Evolutionary conservation across 1,140 invertebrate species (phyloP).

Genomic region (Eupeodes corollae): DNA sequence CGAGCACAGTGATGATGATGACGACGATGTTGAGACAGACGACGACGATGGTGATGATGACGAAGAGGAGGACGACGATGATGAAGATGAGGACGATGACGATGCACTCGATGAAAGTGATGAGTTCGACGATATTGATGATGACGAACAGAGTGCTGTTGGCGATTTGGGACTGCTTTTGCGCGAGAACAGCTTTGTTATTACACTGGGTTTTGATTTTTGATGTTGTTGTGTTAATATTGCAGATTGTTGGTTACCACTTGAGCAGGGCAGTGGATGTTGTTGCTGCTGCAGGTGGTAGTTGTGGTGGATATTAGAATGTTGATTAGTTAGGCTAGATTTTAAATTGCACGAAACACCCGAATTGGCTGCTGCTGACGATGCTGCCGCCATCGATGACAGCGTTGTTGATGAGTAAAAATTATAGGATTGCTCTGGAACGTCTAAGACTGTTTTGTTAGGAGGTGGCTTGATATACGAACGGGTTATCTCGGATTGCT

Average conservation of each 20-base stretch:
- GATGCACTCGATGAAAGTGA: slow-evolving; percentile 6
- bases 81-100: not conserved
- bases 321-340: not conserved
- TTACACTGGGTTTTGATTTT: slow-evolving; percentile 35
- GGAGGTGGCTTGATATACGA: slow-evolving; percentile 36
- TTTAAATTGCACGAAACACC: not conserved
- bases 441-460: slow-evolving; percentile 34
- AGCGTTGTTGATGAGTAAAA: slow-evolving; percentile 10
- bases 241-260: not conserved
- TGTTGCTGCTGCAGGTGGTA: slow-evolving; percentile 8
- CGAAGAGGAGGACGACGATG: slow-evolving; percentile 3
- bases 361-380: not conserved
- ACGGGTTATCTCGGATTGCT: slow-evolving; percentile 36
- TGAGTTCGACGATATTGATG: slow-evolving; percentile 9
- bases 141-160: slow-evolving; percentile 5
- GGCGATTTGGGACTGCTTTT: slow-evolving; percentile 36
- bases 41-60: slow-evolving; percentile 17
- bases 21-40: slow-evolving; percentile 23
- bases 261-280: not conserved
- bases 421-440: slow-evolving; percentile 33
- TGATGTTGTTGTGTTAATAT: slow-evolving; percentile 8
- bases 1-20: slow-evolving; percentile 26
- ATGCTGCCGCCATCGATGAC: slow-evolving; percentile 16
- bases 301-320: slow-evolving; percentile 1
- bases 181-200: slow-evolving; percentile 34